These are phyloP conservation scores for Alectoris magna DNA, from an alignment of 2,797 vertebrate species.

Conservation along the genomic window DNA sequence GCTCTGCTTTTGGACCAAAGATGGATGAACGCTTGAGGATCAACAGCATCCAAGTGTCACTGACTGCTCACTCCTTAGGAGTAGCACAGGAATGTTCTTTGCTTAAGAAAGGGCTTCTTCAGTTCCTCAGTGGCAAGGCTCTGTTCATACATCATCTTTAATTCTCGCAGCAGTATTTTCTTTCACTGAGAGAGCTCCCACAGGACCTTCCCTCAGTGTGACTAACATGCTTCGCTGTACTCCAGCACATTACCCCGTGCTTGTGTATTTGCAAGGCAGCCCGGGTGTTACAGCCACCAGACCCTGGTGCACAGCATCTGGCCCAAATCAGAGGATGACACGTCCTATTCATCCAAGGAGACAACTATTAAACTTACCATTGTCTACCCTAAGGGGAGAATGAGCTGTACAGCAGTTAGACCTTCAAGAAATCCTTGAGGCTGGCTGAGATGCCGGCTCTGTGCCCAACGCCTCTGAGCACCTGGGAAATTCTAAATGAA, in stretches of 20 bases:
- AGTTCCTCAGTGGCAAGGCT: not conserved
- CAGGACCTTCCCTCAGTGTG: not conserved
- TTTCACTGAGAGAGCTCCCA: not conserved
- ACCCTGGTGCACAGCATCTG: not conserved
- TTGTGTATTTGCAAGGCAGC: not conserved
- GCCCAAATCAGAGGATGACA: not conserved
- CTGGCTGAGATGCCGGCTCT: not conserved
- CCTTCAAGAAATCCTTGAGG: not conserved
- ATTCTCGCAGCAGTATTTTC: not conserved
- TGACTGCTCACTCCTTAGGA: not conserved
- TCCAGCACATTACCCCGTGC: not conserved
- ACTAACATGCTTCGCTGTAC: not conserved
- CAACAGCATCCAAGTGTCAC: not conserved
- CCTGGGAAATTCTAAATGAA: not conserved
- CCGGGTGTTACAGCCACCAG: not conserved
- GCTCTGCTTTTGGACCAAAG: not conserved
- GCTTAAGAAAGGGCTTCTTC: not conserved
- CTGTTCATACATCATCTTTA: constrained; percentile 6
- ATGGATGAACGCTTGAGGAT: not conserved
- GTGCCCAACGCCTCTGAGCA: not conserved
- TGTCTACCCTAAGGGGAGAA: constrained; percentile 42
- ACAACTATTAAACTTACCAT: not conserved
- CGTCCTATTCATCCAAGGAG: not conserved
- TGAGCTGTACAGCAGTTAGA: not conserved
- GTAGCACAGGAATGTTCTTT: not conserved